phyloP scores from a whole-genome alignment of 2,113 vertebrate species.

The Illadopsis cleaveri region DNA sequence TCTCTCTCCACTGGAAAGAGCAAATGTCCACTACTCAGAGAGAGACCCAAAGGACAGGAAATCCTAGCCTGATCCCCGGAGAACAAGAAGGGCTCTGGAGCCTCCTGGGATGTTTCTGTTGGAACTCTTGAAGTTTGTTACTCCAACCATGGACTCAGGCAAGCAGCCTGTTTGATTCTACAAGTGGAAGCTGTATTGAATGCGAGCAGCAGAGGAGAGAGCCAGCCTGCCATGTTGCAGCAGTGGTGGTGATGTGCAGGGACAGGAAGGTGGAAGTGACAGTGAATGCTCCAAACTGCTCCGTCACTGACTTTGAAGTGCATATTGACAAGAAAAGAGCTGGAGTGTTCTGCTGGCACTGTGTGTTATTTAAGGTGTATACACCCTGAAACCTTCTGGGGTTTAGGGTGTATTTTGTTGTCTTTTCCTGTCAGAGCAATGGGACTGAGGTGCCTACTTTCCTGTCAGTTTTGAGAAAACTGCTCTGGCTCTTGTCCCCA shows the following conservation, averaged over 20 bases:
- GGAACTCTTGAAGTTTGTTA: background rate
- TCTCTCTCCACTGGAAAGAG: background rate
- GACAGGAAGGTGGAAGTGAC: background rate
- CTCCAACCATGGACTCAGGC: background rate
- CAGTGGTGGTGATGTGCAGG: background rate
- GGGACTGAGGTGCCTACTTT: background rate
- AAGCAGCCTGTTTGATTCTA: background rate
- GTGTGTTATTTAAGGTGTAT: background rate
- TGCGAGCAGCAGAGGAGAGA: rapidly evolving
- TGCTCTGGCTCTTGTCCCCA: background rate
- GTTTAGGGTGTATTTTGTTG: background rate
- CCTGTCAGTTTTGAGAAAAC: background rate
- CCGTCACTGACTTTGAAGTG: background rate
- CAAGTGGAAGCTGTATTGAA: background rate
- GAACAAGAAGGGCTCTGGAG: background rate
- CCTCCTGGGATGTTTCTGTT: background rate
- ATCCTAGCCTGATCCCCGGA: background rate
- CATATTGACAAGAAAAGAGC: background rate
- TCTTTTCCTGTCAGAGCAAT: rapidly evolving
- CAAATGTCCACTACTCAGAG: background rate
- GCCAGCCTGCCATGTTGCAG: background rate
- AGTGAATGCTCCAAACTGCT: background rate
- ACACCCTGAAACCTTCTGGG: background rate
- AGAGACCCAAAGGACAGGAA: background rate
- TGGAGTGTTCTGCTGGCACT: background rate